Base-by-base conservation (phyloP, 1,140 invertebrate genomes). In the Cyclina sinensis region DNA sequence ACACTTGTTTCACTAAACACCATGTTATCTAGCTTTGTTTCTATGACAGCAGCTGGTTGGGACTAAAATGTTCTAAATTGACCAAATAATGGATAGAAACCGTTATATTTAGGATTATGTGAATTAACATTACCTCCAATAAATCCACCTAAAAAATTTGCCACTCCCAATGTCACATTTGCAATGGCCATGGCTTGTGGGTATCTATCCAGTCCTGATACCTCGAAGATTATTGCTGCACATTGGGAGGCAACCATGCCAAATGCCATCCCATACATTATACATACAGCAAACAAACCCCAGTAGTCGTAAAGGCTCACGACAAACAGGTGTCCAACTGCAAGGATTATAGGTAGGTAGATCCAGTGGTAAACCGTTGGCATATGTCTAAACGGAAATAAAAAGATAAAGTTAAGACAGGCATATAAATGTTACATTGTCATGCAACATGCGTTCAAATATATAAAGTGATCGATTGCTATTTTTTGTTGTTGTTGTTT, bases 41-140 rank as follows among this genome's bases (percentile, higher is more conserved):
- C n/a, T n/a, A n/a, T n/a, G n/a, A n/a, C n/a, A n/a, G n/a, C n/a
- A n/a, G n/a, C n/a, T n/a, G n/a, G n/a, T n/a, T n/a, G n/a, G n/a
- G n/a, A n/a, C n/a, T n/a, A n/a, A n/a, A n/a, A n/a, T n/a, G n/a
- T n/a, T n/a, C n/a, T n/a, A n/a, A n/a, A n/a, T n/a, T n/a, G n/a
- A n/a, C n/a, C n/a, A n/a, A n/a, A n/a, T n/a, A n/a, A n/a, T n/a
- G n/a, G n/a, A n/a, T n/a, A n/a, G n/a, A n/a, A n/a, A n/a, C n/a
- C n/a, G n/a, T n/a, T n/a, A n/a, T n/a, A n/a, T n/a, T n/a, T n/a
- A n/a, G n/a, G n/a, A n/a, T n/a, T n/a, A n/a, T n/a, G n/a, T n/a
- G n/a, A n/a, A n/a, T n/a, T n/a, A n/a, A n/a, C 7, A 57, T 78
- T 59, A 79, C 76, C 76, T 57, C 76, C 76, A 79, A 79, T 2